Evolutionary conservation across 2,113 vertebrate species (phyloP), one percentile per base, ranked within the genome.

Genomic region (Columba janthina): DNA sequence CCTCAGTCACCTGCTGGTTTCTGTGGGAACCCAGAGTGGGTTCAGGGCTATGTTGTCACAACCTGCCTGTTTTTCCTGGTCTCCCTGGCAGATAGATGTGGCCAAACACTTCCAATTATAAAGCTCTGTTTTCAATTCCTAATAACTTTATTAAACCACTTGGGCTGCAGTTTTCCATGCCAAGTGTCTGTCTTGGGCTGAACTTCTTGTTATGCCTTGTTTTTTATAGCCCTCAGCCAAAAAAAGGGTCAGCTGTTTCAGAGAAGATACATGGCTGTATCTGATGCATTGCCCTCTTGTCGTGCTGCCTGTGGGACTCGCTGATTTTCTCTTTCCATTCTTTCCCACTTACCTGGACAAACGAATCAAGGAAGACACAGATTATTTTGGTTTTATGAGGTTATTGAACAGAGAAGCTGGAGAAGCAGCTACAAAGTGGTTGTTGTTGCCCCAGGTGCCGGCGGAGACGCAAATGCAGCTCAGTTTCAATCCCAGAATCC

Each of bases 51-150:
- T 3, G 42, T 18, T 7, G 36, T 31, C 25, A 13, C 26, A 70
- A 28, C 26, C 32, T 26, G 36, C 32, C 54, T 3, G 2, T 96
- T 96, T 42, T 95, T 84, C 93, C 93, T 96, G 48, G 92, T 97
- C 79, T 96, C 74, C 88, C 71, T 89, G 69, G 92, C 93, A 96
- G 93, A 95, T 44, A 96, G 95, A 50, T 22, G 48, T 50, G 48
- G 95, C 95, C 94, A 97, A 94, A 83, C 88, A 96, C 88, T 96
- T 95, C 78, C 94, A 94, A 91, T 96, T 97, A 91, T 38, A 91
- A 94, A 89, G 71, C 82, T 85, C 94, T 96, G 95, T 96, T 96
- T 97, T 95, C 96, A 96, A 91, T 95, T 95, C 87, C 71, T 97
- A 96, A 93, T 94, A 91, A 90, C 89, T 95, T 92, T 81, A 82